Conservation (phyloP, 2,888 invertebrate species). For the Syrphus vitripennis region DNA sequence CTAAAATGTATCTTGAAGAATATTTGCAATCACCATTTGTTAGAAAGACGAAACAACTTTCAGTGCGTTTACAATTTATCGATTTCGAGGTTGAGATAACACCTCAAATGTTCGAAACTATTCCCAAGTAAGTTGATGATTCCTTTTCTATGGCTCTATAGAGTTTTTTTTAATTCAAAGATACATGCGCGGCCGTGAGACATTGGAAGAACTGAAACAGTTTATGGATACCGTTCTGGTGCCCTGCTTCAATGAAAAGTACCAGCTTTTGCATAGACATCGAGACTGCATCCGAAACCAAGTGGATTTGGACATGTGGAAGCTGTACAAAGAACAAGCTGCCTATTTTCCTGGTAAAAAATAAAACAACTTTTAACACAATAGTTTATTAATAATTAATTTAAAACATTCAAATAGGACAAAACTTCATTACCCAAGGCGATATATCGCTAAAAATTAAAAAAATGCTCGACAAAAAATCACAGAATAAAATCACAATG, state of each 20-base stretch:
- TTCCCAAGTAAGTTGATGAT: slow-evolving; percentile 74
- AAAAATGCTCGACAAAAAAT: slow-evolving; percentile 76
- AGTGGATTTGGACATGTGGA: slow-evolving; percentile 75
- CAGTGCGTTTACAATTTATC: slow-evolving; percentile 73
- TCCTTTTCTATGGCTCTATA: not conserved
- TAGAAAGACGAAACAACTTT: slow-evolving; percentile 68
- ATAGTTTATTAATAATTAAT: not conserved
- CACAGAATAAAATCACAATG: slow-evolving; percentile 74
- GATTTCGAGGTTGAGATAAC: slow-evolving; percentile 75
- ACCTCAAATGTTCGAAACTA: slow-evolving; percentile 72
- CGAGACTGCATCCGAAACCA: slow-evolving; percentile 73
- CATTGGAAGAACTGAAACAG: slow-evolving; percentile 73
- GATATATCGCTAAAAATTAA: slow-evolving; percentile 75
- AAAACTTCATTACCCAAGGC: slow-evolving; percentile 76
- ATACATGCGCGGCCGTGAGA: slow-evolving; percentile 76
- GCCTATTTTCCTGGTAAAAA: slow-evolving; percentile 74
- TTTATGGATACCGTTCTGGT: slow-evolving; percentile 74
- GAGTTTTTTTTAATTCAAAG: slow-evolving; percentile 43
- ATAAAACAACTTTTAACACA: not conserved
- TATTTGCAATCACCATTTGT: slow-evolving; percentile 75
- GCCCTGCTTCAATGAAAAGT: slow-evolving; percentile 76
- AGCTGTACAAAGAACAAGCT: slow-evolving; percentile 74
- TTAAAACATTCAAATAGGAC: slow-evolving; percentile 68
- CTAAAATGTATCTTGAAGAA: slow-evolving; percentile 73
- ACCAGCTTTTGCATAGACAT: slow-evolving; percentile 74